Evolutionary conservation across 2,888 invertebrate species (phyloP).

Genomic region (Nephrotoma flavescens): DNA sequence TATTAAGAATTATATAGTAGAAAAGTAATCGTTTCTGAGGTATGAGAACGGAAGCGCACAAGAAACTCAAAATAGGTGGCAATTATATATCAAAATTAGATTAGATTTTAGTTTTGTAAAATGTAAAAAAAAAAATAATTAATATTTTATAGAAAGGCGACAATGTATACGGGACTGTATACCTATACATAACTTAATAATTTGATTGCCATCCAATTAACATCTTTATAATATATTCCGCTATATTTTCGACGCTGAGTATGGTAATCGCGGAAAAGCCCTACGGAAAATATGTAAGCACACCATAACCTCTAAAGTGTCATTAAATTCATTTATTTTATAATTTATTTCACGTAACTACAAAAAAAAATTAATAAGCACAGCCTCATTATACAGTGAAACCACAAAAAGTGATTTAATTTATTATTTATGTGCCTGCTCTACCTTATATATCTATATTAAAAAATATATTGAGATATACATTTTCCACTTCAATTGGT

Average conservation of each 20-base stretch:
- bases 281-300: neutral
- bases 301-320: neutral
- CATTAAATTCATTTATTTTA: neutral
- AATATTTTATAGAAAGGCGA: neutral
- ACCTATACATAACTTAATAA: neutral
- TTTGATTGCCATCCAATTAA: neutral
- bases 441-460: neutral
- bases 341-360: neutral
- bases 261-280: neutral
- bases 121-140: neutral
- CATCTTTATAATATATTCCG: neutral
- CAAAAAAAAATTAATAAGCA: neutral
- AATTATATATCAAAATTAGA: neutral
- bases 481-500: neutral
- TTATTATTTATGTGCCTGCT: neutral
- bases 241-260: neutral
- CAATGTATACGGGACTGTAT: neutral
- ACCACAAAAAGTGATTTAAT: neutral
- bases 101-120: neutral
- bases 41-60: neutral
- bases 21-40: neutral
- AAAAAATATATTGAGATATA: neutral
- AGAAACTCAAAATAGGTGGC: neutral
- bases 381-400: neutral
- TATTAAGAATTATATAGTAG: neutral